Evolutionary conservation across 2,888 invertebrate species (phyloP).

Genomic region (Lacanobia wlatinum): DNA sequence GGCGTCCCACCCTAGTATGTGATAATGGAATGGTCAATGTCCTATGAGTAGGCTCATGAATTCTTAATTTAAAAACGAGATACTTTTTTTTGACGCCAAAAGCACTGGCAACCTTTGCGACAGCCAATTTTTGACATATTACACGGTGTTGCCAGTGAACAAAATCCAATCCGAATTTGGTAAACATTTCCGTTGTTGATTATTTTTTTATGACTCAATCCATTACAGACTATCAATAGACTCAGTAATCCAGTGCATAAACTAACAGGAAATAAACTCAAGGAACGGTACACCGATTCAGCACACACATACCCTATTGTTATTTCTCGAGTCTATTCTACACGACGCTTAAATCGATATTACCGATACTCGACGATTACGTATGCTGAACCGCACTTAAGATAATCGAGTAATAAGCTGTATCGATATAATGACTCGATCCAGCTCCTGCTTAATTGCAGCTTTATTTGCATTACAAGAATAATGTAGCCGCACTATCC

Average conservation of each 20-base stretch:
- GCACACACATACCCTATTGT: conserved; percentile 52
- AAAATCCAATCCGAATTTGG: background rate
- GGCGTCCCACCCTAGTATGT: conserved; percentile 1
- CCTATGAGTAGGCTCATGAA: background rate
- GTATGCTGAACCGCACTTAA: conserved; percentile 67
- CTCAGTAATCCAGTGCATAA: conserved; percentile 14
- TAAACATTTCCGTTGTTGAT: too few relatives aligned
- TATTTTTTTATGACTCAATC: background rate
- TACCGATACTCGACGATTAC: conserved; percentile 65
- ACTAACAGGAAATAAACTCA: conserved; percentile 51
- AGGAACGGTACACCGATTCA: conserved; percentile 44
- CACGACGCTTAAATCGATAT: conserved; percentile 60
- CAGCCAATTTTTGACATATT: background rate
- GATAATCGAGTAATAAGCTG: conserved; percentile 70
- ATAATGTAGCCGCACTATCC: conserved; percentile 28
- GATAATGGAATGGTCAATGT: background rate
- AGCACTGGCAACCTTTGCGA: background rate
- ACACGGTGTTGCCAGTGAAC: background rate
- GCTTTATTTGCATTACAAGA: conserved; percentile 67
- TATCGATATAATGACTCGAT: conserved; percentile 69
- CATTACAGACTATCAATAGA: background rate
- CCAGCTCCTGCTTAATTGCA: conserved; percentile 66
- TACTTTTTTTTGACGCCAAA: too few relatives aligned
- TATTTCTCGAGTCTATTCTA: conserved; percentile 45
- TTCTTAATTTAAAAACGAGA: background rate